Percentiles rank a stretch among this genome's conserved stretches.
phyloP scores from a whole-genome alignment of 2,888 invertebrate genomes.

The Agriopis leucophaearia region DNA sequence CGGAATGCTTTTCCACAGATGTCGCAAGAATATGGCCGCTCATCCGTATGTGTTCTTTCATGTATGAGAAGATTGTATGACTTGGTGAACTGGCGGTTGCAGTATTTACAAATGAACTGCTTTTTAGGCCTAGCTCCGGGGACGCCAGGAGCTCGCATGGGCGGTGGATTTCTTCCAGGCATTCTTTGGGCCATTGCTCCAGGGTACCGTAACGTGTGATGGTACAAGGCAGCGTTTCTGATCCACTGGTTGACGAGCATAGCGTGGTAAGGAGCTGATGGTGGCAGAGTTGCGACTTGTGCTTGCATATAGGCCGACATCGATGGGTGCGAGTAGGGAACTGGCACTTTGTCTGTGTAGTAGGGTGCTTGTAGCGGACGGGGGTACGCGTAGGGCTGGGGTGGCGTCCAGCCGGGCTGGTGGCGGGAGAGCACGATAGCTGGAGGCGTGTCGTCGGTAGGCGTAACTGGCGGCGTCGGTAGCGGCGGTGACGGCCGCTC shows the following conservation, averaged over 20 bases:
- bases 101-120: conserved; percentile 99
- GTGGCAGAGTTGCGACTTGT: conserved; percentile 79
- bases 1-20: conserved; percentile 98
- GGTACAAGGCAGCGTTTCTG: conserved; percentile 90
- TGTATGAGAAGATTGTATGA: conserved; percentile 99
- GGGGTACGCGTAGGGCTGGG: conserved; percentile 73
- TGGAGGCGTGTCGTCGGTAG: conserved; percentile 87
- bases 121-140: conserved; percentile 90
- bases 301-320: conserved; percentile 81
- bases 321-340: conserved; percentile 71
- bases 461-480: conserved; percentile 91
- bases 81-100: conserved; percentile 98
- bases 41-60: conserved; percentile 98
- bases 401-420: conserved; percentile 72
- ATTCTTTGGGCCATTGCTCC: conserved; percentile 81
- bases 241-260: conserved; percentile 91
- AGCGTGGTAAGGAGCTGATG: conserved; percentile 84
- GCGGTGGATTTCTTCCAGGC: conserved; percentile 84
- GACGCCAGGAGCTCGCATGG: conserved; percentile 84
- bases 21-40: conserved; percentile 98
- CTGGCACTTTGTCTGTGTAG: conserved; percentile 74
- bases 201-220: conserved; percentile 84
- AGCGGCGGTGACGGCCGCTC: conserved; percentile 88
- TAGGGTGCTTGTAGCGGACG: conserved; percentile 76
- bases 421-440: conserved; percentile 79